These are phyloP conservation scores for Branchinecta lynchi DNA, from an alignment of 1,140 invertebrate genomes.

Conservation along the genomic window DNA sequence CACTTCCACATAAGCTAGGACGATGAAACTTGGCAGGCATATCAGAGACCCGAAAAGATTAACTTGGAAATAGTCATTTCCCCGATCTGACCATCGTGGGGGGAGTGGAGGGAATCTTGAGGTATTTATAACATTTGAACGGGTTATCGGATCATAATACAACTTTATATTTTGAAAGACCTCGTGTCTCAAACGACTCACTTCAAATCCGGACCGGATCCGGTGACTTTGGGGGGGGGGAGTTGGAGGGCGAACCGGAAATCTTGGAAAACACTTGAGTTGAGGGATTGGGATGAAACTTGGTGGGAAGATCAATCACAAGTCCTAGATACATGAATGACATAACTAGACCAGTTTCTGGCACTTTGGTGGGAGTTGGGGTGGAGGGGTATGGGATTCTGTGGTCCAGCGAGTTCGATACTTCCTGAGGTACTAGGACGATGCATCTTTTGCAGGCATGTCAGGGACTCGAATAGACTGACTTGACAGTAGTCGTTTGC, in stretches of 20 bases:
- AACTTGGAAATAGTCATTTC: neutral
- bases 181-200: neutral
- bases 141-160: neutral
- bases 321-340: neutral
- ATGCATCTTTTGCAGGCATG: no score
- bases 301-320: neutral
- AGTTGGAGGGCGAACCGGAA: neutral
- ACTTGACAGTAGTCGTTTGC: no score
- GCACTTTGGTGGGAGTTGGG: neutral
- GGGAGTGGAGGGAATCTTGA: neutral
- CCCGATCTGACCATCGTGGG: neutral
- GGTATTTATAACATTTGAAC: neutral
- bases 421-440: no score
- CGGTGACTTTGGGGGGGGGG: neutral
- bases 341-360: neutral
- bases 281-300: slow-evolving; percentile 5
- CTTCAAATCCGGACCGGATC: slow-evolving; percentile 5
- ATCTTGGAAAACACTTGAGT: neutral
- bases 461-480: no score
- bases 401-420: no score
- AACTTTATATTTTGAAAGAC: neutral
- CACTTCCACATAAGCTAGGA: no score
- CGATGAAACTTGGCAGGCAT: neutral
- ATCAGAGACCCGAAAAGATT: neutral
- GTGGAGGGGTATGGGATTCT: no score